Evolutionary conservation across 2,888 invertebrate genomes (phyloP).

Genomic region (Tetanocera ferruginea): DNA sequence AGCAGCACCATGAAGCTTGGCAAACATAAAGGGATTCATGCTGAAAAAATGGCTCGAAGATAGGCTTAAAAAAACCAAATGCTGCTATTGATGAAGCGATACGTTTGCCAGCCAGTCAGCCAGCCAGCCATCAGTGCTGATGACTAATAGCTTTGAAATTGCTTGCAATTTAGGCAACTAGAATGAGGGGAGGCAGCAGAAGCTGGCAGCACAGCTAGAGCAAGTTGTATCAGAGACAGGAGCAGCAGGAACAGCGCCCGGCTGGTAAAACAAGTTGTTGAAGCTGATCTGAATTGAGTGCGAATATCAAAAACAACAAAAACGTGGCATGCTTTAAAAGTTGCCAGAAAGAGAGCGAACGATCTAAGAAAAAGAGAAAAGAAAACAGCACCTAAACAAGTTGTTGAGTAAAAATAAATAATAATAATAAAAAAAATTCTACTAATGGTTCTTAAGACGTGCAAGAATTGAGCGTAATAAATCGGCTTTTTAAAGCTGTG

Average conservation of each 20-base stretch:
- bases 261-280: conserved; percentile 5
- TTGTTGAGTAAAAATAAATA: not conserved
- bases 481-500: not conserved
- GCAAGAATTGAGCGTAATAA: conserved; percentile 16
- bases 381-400: not conserved
- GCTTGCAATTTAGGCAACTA: conserved; percentile 48
- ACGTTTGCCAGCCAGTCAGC: not conserved
- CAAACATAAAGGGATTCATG: not conserved
- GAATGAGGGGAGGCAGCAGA: not conserved
- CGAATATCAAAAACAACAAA: conserved; percentile 11
- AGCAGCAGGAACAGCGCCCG: not conserved
- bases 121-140: conserved; percentile 41
- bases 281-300: conserved; percentile 15
- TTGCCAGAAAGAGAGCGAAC: not conserved
- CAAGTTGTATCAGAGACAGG: not conserved
- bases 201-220: not conserved
- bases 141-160: conserved; percentile 61
- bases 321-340: not conserved
- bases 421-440: not conserved
- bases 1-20: not conserved
- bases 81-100: conserved; percentile 24
- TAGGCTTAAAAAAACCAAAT: not conserved
- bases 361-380: not conserved
- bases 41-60: not conserved
- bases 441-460: conserved; percentile 14